Evolutionary conservation across 2,113 vertebrate genomes (phyloP).

Genomic region (Herpetotheres cachinnans): DNA sequence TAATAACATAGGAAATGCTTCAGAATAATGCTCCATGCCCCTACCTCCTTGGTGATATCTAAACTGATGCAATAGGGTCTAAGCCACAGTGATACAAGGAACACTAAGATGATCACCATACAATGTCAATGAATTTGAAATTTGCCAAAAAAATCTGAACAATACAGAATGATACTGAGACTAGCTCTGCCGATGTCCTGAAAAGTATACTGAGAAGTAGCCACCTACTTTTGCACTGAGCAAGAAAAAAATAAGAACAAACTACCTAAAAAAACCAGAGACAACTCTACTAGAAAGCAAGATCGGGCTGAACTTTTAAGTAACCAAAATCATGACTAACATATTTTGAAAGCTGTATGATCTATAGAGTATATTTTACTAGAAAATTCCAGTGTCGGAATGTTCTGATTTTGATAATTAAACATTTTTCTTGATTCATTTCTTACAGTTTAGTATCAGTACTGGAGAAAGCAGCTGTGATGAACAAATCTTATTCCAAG

Average conservation of each 20-base stretch:
- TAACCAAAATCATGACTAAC: not conserved
- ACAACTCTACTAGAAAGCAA: not conserved
- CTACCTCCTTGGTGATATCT: not conserved
- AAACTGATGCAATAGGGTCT: not conserved
- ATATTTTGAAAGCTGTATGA: not conserved
- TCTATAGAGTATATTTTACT: not conserved
- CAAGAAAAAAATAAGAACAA: not conserved
- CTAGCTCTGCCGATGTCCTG: not conserved
- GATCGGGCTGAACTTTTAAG: not conserved
- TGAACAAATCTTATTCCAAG: not conserved
- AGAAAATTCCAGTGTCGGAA: not conserved
- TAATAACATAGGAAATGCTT: not conserved
- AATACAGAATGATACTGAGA: not conserved
- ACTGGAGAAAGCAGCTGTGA: not conserved
- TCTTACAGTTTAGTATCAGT: not conserved
- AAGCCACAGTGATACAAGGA: not conserved
- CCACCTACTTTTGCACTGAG: not conserved
- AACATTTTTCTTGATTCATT: not conserved
- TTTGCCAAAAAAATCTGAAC: not conserved
- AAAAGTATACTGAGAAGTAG: not conserved
- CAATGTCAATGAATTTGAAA: not conserved
- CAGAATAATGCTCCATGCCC: not conserved
- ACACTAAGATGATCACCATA: not conserved
- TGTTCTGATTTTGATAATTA: not conserved
- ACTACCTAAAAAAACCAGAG: not conserved